These are phyloP conservation scores for Falco biarmicus DNA, from an alignment of 2,797 vertebrate species.

Conservation along the genomic window DNA sequence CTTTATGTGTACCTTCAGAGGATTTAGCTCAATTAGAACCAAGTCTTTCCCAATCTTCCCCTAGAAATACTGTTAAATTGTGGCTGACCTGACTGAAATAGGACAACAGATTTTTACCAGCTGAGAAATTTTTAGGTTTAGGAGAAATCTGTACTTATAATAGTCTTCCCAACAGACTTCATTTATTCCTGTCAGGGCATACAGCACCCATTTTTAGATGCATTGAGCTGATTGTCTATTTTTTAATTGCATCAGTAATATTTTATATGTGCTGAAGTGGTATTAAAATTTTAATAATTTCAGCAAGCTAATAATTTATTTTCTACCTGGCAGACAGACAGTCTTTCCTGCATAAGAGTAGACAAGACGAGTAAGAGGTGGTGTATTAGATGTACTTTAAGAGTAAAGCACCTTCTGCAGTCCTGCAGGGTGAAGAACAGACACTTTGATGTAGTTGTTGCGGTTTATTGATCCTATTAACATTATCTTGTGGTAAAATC, in stretches of 20 bases:
- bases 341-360: slow-evolving; percentile 31
- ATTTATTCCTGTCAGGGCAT: slow-evolving; percentile 9
- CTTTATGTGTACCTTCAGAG: not conserved
- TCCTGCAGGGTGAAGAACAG: slow-evolving; percentile 58
- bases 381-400: not conserved
- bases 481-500: slow-evolving; percentile 79
- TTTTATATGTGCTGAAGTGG: slow-evolving; percentile 65
- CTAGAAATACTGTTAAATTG: not conserved
- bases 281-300: slow-evolving; percentile 70
- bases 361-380: not conserved
- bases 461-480: slow-evolving; percentile 83
- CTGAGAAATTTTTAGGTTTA: not conserved
- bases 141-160: not conserved
- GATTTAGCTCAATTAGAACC: not conserved
- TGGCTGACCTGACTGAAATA: not conserved
- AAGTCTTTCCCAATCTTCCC: not conserved
- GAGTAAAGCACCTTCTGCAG: slow-evolving; percentile 56
- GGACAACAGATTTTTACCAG: not conserved
- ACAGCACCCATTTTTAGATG: slow-evolving; percentile 7
- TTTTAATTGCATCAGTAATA: slow-evolving; percentile 73
- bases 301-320: slow-evolving; percentile 48
- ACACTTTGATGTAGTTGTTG: slow-evolving; percentile 73
- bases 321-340: slow-evolving; percentile 49
- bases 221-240: slow-evolving; percentile 30
- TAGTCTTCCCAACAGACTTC: not conserved